phyloP scores from a whole-genome alignment of 2,797 vertebrate genomes.

The Pelodytes ibericus region DNA sequence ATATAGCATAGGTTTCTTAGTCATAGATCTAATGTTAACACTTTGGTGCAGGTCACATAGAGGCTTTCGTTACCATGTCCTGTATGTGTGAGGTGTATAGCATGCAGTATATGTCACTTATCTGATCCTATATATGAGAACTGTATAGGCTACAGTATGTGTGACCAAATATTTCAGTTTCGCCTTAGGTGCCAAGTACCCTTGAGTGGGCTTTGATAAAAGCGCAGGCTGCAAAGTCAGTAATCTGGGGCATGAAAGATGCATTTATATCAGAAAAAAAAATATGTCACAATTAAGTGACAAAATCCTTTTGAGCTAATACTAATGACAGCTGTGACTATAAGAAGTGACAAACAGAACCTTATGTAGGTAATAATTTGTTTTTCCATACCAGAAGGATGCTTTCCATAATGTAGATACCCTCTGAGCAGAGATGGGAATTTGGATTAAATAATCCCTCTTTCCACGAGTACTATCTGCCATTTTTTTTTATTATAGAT shows the following conservation, averaged over 20 bases:
- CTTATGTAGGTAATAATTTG: slow-evolving; percentile 68
- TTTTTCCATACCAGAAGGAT: slow-evolving; percentile 70
- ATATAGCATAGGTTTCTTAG: too few species aligned
- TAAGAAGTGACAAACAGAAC: slow-evolving; percentile 58
- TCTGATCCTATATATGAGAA: too few species aligned
- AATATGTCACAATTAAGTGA: slow-evolving; percentile 34
- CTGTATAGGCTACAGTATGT: too few species aligned
- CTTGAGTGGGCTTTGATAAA: too few species aligned
- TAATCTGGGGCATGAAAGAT: slow-evolving; percentile 1
- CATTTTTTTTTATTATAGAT: slow-evolving; percentile 59
- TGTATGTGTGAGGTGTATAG: too few species aligned
- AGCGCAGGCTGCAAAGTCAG: too few species aligned
- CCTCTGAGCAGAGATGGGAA: slow-evolving; percentile 69
- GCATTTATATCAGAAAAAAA: not conserved
- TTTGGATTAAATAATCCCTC: slow-evolving; percentile 79
- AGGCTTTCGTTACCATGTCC: too few species aligned
- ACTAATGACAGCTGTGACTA: slow-evolving; percentile 59
- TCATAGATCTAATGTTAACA: too few species aligned
- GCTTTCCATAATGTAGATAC: slow-evolving; percentile 71
- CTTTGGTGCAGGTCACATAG: too few species aligned
- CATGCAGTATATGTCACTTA: too few species aligned
- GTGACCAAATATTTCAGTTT: too few species aligned
- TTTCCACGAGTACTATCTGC: slow-evolving; percentile 65
- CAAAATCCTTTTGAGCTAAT: slow-evolving; percentile 61
- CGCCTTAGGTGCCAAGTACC: too few species aligned